Conservation (phyloP, 2,113 vertebrate genomes). For the Pedionomus torquatus region DNA sequence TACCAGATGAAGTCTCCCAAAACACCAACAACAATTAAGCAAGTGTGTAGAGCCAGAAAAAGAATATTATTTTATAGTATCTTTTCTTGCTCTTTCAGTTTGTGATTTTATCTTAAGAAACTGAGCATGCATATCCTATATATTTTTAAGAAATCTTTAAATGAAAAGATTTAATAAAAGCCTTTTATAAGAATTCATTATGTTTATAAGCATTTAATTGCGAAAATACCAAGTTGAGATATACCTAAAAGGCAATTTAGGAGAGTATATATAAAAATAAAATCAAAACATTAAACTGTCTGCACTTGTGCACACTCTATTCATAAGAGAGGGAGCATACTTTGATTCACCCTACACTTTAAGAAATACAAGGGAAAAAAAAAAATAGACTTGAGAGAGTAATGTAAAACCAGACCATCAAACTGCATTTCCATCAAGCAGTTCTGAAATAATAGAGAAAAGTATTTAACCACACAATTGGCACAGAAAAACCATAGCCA, state of each 20-base stretch:
- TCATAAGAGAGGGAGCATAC: background rate
- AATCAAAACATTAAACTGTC: background rate
- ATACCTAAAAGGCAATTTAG: background rate
- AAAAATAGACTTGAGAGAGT: background rate
- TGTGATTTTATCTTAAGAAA: background rate
- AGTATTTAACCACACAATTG: background rate
- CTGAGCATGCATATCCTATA: background rate
- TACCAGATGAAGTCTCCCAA: background rate
- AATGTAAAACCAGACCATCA: slow-evolving; percentile 8
- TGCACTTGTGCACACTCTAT: background rate
- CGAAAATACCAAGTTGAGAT: background rate
- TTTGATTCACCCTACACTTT: background rate
- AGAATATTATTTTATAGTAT: background rate
- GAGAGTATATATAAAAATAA: background rate
- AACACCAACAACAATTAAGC: background rate
- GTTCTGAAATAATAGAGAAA: background rate
- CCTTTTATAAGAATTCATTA: background rate
- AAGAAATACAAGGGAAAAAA: background rate
- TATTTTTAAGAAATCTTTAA: background rate
- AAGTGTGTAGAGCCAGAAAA: background rate
- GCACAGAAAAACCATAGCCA: background rate
- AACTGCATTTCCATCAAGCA: background rate
- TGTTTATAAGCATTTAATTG: background rate
- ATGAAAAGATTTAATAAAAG: background rate
- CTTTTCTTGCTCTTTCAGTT: background rate